A percentile compares a stretch with the other conserved stretches of the same genome.
phyloP scores from a whole-genome alignment of 2,888 invertebrate species.

The Thumatha senex region DNA sequence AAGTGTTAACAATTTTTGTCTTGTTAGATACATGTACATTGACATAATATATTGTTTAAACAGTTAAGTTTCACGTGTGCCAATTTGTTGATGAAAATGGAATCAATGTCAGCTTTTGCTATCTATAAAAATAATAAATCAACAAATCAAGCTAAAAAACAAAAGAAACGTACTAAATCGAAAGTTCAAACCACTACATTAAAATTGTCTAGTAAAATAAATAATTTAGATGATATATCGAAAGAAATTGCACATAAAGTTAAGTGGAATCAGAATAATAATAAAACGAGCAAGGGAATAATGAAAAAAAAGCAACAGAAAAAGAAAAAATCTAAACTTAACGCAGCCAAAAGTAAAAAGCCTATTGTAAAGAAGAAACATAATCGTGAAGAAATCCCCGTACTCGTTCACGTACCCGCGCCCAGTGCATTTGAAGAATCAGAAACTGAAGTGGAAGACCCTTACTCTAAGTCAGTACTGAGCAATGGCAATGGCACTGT shows the following conservation, averaged over 20 bases:
- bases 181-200: slow-evolving; percentile 15
- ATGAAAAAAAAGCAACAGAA: slow-evolving; percentile 58
- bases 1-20: neutral
- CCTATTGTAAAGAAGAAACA: slow-evolving; percentile 15
- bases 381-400: slow-evolving; percentile 47
- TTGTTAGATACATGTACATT: no score
- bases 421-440: slow-evolving; percentile 7
- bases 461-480: slow-evolving; percentile 32
- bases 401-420: slow-evolving; percentile 35
- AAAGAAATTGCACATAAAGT: slow-evolving; percentile 55
- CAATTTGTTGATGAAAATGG: slow-evolving; percentile 42
- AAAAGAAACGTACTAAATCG: slow-evolving; percentile 43
- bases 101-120: slow-evolving; percentile 72
- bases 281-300: slow-evolving; percentile 49
- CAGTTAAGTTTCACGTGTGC: slow-evolving; percentile 16
- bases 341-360: slow-evolving; percentile 9
- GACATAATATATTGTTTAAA: no score
- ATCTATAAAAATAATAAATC: slow-evolving; percentile 62
- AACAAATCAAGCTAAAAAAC: slow-evolving; percentile 45
- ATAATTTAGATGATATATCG: slow-evolving; percentile 38
- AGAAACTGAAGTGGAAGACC: slow-evolving; percentile 35
- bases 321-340: slow-evolving; percentile 50
- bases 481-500: neutral
- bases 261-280: slow-evolving; percentile 56
- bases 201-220: slow-evolving; percentile 15